phyloP scores from a whole-genome alignment of 2,797 vertebrate species.

The Acrossocheilus fasciatus region DNA sequence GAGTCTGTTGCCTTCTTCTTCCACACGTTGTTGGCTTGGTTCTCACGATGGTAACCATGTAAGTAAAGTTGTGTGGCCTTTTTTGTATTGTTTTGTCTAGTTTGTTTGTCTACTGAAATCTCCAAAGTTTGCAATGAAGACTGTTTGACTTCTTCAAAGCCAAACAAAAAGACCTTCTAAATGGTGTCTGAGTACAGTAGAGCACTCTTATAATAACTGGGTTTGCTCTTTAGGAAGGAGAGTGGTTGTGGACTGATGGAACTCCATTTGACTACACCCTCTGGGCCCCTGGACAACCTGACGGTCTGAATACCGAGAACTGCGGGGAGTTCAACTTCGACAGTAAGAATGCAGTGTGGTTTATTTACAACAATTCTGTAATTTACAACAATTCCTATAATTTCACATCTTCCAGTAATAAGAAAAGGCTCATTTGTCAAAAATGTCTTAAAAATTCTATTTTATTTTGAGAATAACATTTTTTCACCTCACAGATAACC shows the following conservation, averaged over 20 bases:
- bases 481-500: no score
- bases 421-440: no score
- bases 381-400: background rate
- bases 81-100: no score
- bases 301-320: fast-evolving
- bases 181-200: background rate
- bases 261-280: background rate
- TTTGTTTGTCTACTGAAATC: background rate
- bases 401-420: no score
- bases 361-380: background rate
- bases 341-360: background rate
- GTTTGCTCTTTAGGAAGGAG: background rate
- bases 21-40: background rate
- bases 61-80: no score
- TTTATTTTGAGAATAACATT: no score
- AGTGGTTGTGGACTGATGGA: background rate
- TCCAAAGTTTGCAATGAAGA: background rate
- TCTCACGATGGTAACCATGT: no score
- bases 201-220: background rate
- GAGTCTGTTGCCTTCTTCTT: background rate
- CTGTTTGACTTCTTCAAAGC: background rate
- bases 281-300: background rate
- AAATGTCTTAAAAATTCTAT: no score
- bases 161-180: background rate
- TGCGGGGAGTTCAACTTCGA: background rate